Conservation (phyloP, 2,888 invertebrate species). For the Leptopilina syphax region DNA sequence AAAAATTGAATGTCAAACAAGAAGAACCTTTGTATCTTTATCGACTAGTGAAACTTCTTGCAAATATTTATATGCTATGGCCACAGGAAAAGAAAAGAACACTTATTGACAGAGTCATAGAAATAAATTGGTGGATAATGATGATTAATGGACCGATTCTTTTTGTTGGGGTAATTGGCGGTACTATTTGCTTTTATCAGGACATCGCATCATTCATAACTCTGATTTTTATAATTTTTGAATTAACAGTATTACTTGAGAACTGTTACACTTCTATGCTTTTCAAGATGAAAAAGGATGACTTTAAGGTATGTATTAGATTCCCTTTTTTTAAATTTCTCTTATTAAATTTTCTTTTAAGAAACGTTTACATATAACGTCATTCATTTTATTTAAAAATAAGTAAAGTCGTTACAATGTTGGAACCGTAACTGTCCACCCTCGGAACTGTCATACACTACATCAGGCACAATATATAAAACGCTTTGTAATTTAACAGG, state of each 20-base stretch:
- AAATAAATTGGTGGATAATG: conserved; percentile 23
- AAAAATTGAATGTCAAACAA: neutral
- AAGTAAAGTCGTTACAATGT: no score
- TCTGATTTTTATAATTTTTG: conserved; percentile 5
- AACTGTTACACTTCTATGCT: neutral
- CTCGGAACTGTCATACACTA: no score
- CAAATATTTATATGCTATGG: neutral
- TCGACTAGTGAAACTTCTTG: neutral
- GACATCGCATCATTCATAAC: conserved; percentile 10
- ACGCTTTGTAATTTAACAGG: neutral
- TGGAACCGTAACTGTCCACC: no score
- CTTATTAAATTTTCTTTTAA: no score
- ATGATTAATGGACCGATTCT: conserved; percentile 1
- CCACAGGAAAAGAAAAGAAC: neutral
- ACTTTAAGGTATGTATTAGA: neutral
- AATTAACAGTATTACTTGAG: conserved; percentile 10
- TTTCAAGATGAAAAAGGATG: neutral
- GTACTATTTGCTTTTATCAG: neutral
- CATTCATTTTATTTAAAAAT: no score
- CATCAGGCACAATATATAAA: no score
- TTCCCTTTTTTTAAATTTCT: neutral
- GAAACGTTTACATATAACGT: no score
- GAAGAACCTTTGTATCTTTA: neutral
- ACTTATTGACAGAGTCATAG: neutral
- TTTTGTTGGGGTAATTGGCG: neutral